Conservation (phyloP, 2,113 vertebrate genomes). For the Taurulus bubalis region DNA sequence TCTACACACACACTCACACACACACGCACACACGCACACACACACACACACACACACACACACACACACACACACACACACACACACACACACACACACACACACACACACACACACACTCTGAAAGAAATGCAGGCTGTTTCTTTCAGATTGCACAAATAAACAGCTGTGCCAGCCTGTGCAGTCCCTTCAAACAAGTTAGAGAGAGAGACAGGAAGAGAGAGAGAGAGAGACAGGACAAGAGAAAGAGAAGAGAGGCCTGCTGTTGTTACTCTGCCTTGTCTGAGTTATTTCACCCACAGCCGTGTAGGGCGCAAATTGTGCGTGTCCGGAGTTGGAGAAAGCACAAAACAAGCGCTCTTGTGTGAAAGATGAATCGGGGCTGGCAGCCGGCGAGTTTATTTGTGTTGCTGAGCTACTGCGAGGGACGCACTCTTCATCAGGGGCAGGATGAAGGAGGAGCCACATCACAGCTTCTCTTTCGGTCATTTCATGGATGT, state of each 20-base stretch:
- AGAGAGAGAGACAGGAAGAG: not conserved
- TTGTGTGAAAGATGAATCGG: conserved; percentile 62
- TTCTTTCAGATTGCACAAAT: conserved; percentile 33
- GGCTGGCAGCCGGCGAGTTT: conserved; percentile 45
- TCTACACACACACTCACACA: not conserved
- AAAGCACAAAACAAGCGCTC: conserved; percentile 51
- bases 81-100: not conserved
- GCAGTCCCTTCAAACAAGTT: not conserved
- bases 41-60: no score
- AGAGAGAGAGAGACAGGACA: not conserved
- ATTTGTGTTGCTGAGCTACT: conserved; percentile 63
- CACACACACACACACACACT: not conserved
- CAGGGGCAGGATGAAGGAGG: conserved; percentile 18
- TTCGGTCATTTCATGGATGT: not conserved
- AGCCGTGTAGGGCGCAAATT: conserved; percentile 53
- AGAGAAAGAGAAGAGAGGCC: conserved; percentile 22
- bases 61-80: no score
- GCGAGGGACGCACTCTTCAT: conserved; percentile 46
- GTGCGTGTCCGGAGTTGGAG: conserved; percentile 58
- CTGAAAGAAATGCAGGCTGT: no score
- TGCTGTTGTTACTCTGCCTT: conserved; percentile 37
- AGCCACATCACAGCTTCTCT: conserved; percentile 21
- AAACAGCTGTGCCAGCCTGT: conserved; percentile 27
- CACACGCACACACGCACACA: no score
- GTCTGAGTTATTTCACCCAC: conserved; percentile 29